Percentiles rank a stretch among this genome's conserved stretches.
Evolutionary conservation across 2,888 invertebrate genomes (phyloP).

Genomic region (Punctoribates punctum): DNA sequence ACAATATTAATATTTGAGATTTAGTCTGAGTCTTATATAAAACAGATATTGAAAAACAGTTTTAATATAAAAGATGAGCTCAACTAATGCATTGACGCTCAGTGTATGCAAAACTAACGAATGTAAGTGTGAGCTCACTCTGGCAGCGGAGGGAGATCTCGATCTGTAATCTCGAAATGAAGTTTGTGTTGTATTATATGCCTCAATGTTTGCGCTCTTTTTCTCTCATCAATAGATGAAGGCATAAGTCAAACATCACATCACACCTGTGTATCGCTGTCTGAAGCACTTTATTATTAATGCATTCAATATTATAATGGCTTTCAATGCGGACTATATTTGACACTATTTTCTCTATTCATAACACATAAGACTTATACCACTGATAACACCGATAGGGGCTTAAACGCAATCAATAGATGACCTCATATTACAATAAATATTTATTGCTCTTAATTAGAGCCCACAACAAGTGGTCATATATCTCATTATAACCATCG

Average conservation of each 20-base stretch:
- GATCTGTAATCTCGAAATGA: not conserved
- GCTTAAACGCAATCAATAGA: not conserved
- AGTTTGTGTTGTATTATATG: not conserved
- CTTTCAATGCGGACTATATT: not conserved
- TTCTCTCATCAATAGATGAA: constrained; percentile 26
- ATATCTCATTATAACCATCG: not conserved
- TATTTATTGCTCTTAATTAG: not conserved
- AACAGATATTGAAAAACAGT: not conserved
- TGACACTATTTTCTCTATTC: not conserved
- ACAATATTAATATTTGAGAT: not conserved
- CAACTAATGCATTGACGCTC: not conserved
- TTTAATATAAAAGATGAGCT: not conserved
- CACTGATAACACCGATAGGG: not conserved
- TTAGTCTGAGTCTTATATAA: not conserved
- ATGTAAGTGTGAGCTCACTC: not conserved
- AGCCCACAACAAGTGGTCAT: not conserved
- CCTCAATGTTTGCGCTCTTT: constrained; percentile 20
- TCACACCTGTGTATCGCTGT: not conserved
- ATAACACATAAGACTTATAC: not conserved
- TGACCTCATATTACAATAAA: not conserved
- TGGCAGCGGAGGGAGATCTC: not conserved
- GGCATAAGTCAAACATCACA: constrained; percentile 28
- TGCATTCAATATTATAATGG: not conserved
- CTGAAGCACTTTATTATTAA: not conserved
- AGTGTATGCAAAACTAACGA: not conserved